Percentiles rank a stretch among this genome's conserved stretches.
These are phyloP conservation scores for Brachyptera risi DNA, from an alignment of 2,888 invertebrate genomes.

Conservation along the genomic window DNA sequence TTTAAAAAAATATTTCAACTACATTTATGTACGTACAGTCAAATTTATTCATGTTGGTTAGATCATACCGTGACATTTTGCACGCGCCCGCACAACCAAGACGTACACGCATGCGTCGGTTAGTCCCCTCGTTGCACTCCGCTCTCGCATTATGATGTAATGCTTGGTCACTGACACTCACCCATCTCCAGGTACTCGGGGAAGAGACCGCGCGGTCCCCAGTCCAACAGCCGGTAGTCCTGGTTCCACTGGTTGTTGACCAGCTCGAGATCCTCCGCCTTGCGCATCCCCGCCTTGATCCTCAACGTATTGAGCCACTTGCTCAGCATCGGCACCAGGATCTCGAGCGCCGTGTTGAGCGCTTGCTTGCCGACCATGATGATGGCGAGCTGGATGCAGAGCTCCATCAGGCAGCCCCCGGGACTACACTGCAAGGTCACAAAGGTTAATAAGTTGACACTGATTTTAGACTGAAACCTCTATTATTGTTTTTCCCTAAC, in stretches of 20 bases:
- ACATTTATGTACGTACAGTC: too few relatives aligned
- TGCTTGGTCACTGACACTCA: conserved; percentile 46
- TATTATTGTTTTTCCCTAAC: too few relatives aligned
- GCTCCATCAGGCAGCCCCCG: conserved; percentile 80
- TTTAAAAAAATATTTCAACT: too few relatives aligned
- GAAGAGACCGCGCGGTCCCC: conserved; percentile 65
- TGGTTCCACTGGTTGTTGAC: conserved; percentile 67
- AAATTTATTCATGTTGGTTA: too few relatives aligned
- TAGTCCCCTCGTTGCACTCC: too few relatives aligned
- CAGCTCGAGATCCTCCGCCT: conserved; percentile 48
- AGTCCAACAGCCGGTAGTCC: conserved; percentile 63
- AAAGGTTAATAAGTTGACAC: too few relatives aligned
- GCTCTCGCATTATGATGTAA: too few relatives aligned
- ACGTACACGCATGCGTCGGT: too few relatives aligned
- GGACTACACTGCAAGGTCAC: conserved; percentile 61
- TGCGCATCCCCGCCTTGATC: conserved; percentile 49
- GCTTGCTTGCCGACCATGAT: conserved; percentile 86
- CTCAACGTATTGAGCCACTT: conserved; percentile 43
- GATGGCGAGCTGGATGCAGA: conserved; percentile 79
- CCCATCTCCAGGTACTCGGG: conserved; percentile 85
- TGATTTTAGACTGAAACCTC: too few relatives aligned
- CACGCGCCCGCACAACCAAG: too few relatives aligned
- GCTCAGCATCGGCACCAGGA: conserved; percentile 58
- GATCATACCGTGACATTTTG: too few relatives aligned
- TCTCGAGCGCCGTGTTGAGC: conserved; percentile 71